Conservation (phyloP, 2,113 vertebrate genomes). For the Rousettus leschenaultii region DNA sequence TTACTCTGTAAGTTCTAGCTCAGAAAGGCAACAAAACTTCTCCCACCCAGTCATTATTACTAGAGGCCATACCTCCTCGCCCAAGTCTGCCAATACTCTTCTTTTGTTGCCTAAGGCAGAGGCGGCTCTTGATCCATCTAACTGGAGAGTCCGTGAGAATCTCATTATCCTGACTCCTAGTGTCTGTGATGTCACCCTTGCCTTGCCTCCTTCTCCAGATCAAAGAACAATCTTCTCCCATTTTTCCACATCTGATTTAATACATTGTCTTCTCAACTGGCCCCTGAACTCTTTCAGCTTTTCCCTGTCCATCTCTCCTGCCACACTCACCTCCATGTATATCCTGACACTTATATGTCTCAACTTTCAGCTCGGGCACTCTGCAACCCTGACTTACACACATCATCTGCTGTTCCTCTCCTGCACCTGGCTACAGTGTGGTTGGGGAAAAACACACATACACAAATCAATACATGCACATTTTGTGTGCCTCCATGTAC, state of each 20-base stretch:
- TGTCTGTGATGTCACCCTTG: neutral
- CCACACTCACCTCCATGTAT: neutral
- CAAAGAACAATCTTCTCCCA: neutral
- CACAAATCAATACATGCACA: neutral
- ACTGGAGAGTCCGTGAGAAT: neutral
- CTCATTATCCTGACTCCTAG: neutral
- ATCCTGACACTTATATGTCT: neutral
- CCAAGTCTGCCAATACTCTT: neutral
- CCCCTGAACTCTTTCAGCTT: neutral
- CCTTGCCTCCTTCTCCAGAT: neutral
- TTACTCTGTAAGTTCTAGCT: neutral
- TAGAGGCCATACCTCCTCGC: neutral
- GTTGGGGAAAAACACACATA: neutral
- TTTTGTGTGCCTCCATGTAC: neutral
- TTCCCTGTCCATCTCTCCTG: neutral
- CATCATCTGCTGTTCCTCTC: neutral
- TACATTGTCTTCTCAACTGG: neutral
- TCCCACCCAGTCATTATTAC: neutral
- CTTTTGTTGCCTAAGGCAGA: neutral
- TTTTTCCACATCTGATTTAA: neutral
- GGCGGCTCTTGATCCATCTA: neutral
- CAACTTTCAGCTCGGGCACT: neutral
- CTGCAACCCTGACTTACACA: neutral
- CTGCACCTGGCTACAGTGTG: neutral
- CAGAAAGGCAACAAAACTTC: neutral